Conservation (phyloP, 2,888 invertebrate genomes). For the Epinotia brunnichana region DNA sequence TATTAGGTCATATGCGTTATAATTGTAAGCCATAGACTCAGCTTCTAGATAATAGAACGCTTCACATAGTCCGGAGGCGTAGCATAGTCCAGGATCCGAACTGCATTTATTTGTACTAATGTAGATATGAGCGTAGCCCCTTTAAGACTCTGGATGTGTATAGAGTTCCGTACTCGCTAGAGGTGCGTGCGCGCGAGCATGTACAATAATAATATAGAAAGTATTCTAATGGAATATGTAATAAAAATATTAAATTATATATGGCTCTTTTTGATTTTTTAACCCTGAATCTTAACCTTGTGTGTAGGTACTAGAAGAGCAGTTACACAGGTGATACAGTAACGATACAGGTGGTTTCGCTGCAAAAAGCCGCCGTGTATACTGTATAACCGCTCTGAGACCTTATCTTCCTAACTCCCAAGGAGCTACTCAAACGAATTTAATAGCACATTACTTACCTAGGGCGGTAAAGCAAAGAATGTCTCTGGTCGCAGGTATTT, state of each 20-base stretch:
- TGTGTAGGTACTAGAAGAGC: no score
- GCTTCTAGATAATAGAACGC: constrained; percentile 63
- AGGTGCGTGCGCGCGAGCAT: constrained; percentile 67
- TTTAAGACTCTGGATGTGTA: constrained; percentile 57
- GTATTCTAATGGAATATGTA: constrained; percentile 84
- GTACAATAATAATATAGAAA: constrained; percentile 80
- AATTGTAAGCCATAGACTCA: constrained; percentile 64
- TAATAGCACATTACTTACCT: no score
- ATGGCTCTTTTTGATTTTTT: constrained; percentile 42
- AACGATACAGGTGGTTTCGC: no score
- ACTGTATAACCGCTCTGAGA: no score
- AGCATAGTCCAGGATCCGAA: constrained; percentile 70
- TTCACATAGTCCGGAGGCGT: constrained; percentile 59
- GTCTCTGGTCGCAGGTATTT: no score
- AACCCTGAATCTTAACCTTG: neutral
- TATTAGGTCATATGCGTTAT: constrained; percentile 5
- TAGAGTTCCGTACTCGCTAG: constrained; percentile 50
- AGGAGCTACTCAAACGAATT: no score
- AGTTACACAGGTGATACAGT: no score
- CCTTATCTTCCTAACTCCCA: no score
- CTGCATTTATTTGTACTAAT: constrained; percentile 75
- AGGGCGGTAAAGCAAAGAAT: no score
- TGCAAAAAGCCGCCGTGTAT: no score
- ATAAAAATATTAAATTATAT: constrained; percentile 75
- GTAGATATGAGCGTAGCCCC: constrained; percentile 75